Evolutionary conservation across 2,888 invertebrate genomes (phyloP), one percentile per base, ranked within the genome.

Genomic region (Galerucella pusilla): DNA sequence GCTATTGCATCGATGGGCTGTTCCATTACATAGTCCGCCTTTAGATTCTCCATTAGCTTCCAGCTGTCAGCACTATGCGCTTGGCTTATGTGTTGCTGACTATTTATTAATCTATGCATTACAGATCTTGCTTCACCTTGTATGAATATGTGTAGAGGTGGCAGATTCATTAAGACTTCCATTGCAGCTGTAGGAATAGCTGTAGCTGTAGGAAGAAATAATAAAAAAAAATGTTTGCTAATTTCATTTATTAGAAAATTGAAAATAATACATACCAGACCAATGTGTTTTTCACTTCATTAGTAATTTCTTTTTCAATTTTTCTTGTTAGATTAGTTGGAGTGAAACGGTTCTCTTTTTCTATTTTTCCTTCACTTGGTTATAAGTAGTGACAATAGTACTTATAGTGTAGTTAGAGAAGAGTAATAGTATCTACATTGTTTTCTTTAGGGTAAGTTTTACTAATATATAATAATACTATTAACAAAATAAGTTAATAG

Each of bases 391-490:
- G 79, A 77, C 61, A 64, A 73, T 79, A 75, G 77, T 74, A 77
- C 60, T 72, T 75, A 67, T 80, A 75, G 82, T 83, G 82, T 82
- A 83, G 83, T 82, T 84, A 76, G 71, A 76, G 75, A 71, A 69
- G 77, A 79, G 66, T 76, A 77, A 77, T 76, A 66, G 63, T 69
- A 52, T 49, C 71, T 20, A 20, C 68, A 71, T 63, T 68, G 61
- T 70, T 67, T 65, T 75, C 72, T 42, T 65, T 69, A 71, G 77
- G 85, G 85, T 84, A 84, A 85, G 84, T 84, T 83, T 72, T 73
- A 78, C 77, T 75, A 77, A 78, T 76, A 66, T 70, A 70, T 54
- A 66, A 68, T 73, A 70, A 75, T 74, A 77, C 72, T 59, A 78
- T 76, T 77, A 79, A 79, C 80, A 74, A 16, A 57, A 16, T 68